phyloP scores from a whole-genome alignment of 2,888 invertebrate genomes.

The Clunio marinus region DNA sequence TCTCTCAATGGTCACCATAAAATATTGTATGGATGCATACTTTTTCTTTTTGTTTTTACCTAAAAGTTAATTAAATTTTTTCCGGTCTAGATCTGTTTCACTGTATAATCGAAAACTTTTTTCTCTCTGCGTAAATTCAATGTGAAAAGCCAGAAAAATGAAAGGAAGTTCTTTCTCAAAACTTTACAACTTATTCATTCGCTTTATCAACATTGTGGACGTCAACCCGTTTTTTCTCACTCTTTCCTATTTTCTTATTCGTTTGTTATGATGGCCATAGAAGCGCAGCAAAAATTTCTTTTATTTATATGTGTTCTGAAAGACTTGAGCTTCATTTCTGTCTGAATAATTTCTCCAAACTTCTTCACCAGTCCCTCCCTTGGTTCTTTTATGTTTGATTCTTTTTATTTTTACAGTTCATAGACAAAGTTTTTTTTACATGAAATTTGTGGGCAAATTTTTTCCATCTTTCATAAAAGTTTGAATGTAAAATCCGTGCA shows the following conservation, averaged over 20 bases:
- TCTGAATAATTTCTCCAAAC: slow-evolving; percentile 1
- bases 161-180: too few relatives aligned
- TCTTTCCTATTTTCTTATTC: not conserved
- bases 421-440: slow-evolving; percentile 24
- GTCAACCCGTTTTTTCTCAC: not conserved
- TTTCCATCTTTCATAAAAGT: slow-evolving; percentile 32
- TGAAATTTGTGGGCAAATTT: slow-evolving; percentile 36
- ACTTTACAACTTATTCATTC: not conserved
- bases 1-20: too few relatives aligned
- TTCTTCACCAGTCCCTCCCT: not conserved
- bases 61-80: too few relatives aligned
- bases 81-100: too few relatives aligned
- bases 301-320: not conserved
- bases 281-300: not conserved
- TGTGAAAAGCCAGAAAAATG: too few relatives aligned
- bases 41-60: too few relatives aligned
- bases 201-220: slow-evolving; percentile 18
- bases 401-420: slow-evolving; percentile 16
- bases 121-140: too few relatives aligned
- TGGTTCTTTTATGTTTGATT: slow-evolving; percentile 4
- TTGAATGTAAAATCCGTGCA: not conserved
- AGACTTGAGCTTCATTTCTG: not conserved
- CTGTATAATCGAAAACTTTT: too few relatives aligned
- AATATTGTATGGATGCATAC: too few relatives aligned
- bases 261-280: not conserved